Evolutionary conservation across 2,113 vertebrate species (phyloP).

Genomic region (Ophthalmolycus amberensis): DNA sequence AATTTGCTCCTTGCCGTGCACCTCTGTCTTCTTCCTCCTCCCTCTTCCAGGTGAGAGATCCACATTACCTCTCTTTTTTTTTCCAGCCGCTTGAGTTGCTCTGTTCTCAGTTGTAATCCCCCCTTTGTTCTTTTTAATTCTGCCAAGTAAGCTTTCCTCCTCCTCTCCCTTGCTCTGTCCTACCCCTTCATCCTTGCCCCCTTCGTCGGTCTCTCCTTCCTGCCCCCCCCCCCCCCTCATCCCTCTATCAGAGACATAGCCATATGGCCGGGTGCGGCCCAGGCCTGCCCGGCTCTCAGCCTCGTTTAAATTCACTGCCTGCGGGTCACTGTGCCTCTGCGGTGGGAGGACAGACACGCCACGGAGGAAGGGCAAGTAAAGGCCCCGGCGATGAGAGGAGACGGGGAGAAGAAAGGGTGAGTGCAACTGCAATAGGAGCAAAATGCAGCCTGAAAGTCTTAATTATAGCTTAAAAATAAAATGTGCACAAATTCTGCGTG

Average conservation of each 20-base stretch:
- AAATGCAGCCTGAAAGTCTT: conserved; percentile 30
- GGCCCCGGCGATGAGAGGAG: conserved; percentile 38
- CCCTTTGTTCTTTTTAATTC: conserved; percentile 44
- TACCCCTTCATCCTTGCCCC: conserved; percentile 45
- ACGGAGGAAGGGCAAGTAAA: conserved; percentile 43
- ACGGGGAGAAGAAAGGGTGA: conserved; percentile 30
- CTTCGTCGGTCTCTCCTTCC: conserved; percentile 10
- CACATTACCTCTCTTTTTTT: conserved; percentile 19
- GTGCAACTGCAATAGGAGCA: neutral
- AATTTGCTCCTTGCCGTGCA: conserved; percentile 57
- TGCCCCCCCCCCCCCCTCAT: conserved; percentile 5
- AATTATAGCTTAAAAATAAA: conserved; percentile 33
- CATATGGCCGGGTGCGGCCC: conserved; percentile 79
- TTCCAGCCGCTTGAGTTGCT: conserved; percentile 21
- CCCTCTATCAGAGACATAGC: conserved; percentile 60
- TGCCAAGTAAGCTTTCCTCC: conserved; percentile 59
- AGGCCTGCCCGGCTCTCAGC: conserved; percentile 67
- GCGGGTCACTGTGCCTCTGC: conserved; percentile 71
- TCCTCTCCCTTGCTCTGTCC: conserved; percentile 35
- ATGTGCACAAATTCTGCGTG: conserved; percentile 16
- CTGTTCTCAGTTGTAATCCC: conserved; percentile 7
- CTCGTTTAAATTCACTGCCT: conserved; percentile 81
- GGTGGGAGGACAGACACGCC: conserved; percentile 50
- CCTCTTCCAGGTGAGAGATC: conserved; percentile 50
- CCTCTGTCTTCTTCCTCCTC: conserved; percentile 31